Evolutionary conservation across 2,113 vertebrate species (phyloP), one percentile per base, ranked within the genome.

Genomic region (Hippolais icterina): DNA sequence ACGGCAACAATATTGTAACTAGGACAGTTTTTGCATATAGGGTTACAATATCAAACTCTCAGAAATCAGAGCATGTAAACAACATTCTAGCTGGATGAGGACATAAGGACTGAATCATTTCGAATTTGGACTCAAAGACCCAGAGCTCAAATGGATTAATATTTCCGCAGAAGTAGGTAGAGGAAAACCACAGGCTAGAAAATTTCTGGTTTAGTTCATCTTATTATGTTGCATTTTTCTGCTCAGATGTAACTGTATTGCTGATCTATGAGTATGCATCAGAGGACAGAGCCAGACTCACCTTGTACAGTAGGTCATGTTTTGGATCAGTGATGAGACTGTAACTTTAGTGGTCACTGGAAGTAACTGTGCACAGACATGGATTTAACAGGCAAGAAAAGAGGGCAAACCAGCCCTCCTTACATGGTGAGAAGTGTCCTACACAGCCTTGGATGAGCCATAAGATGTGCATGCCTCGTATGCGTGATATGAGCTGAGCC

Each of bases 11-110:
- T 74, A 83, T 61, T 74, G 54, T 90, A 96, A 95, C 83, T 94
- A 91, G 91, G 95, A 76, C 95, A 91, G 84, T 69, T 96, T 96
- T 96, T 96, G 91, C 93, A 89, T 96, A 86, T 59, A 92, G 80
- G 44, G 47, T 59, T 92, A 68, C 71, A 80, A 74, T 80, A 87
- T 89, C 90, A 80, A 93, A 86, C 90, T 90, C 78, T 74, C 46
- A 74, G 83, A 94, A 94, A 88, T 59, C 33, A 71, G 72, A 88
- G 57, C 72, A 17, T 35, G 66, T 93, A 96, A 95, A 91, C 85
- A 93, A 47, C 79, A 60, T 81, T 53, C 60, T 44, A 46, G 39
- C n/a, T 15, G 15, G 86, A 66, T 59, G 59, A 80, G 59, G 53
- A 42, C 35, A 12, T 69, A 85, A 75, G 31, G 54, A 75, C 52